Conservation (phyloP, 2,888 invertebrate species). For the Eugnorisma glareosa region DNA sequence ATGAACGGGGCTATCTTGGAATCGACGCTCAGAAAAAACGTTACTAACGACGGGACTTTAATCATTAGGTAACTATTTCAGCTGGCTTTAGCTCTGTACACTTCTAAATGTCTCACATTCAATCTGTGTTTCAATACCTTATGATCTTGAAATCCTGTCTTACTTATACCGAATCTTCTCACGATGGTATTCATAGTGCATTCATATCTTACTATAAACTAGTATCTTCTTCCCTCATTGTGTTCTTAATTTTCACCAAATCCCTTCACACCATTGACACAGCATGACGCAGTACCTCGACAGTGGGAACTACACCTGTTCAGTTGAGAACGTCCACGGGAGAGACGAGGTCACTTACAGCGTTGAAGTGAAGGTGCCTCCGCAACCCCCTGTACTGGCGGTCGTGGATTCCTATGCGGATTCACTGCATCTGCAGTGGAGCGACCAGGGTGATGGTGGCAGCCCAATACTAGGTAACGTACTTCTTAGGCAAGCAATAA, state of each 20-base stretch:
- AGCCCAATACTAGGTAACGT: conserved; percentile 92
- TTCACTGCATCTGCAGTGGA: conserved; percentile 95
- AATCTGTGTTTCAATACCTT: not conserved
- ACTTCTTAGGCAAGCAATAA: not conserved
- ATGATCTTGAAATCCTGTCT: not conserved
- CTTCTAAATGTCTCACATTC: not conserved
- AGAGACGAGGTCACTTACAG: conserved; percentile 95
- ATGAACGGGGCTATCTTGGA: conserved; percentile 94
- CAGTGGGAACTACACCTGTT: conserved; percentile 97
- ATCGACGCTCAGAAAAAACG: conserved; percentile 92
- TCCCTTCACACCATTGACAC: conserved; percentile 60
- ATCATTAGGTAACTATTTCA: conserved; percentile 91
- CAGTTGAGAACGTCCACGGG: conserved; percentile 95
- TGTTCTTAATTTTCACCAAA: conserved; percentile 34
- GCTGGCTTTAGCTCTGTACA: not conserved
- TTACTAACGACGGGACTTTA: conserved; percentile 93
- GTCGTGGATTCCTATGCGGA: conserved; percentile 96
- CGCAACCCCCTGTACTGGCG: conserved; percentile 95
- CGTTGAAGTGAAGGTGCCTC: conserved; percentile 94
- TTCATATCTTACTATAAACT: not conserved
- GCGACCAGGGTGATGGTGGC: conserved; percentile 95
- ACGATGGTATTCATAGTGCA: not conserved
- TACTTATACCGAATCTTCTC: not conserved
- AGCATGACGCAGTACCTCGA: conserved; percentile 94
- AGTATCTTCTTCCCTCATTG: not conserved